A percentile compares a stretch with the other conserved stretches of the same genome.
Evolutionary conservation across 2,797 vertebrate species (phyloP).

Genomic region (Rhinoraja longicauda): DNA sequence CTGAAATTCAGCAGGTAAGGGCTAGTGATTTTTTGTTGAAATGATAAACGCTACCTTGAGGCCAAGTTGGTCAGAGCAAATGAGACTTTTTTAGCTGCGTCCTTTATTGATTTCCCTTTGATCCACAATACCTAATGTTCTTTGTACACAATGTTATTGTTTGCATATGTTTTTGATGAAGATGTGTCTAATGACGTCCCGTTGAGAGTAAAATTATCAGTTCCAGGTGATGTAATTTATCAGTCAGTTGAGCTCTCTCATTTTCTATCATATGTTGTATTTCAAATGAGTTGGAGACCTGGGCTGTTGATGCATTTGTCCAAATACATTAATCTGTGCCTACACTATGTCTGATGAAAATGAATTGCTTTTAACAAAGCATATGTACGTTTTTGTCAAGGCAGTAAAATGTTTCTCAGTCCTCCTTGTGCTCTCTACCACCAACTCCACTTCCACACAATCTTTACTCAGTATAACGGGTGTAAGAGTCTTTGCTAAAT

Average conservation of each 20-base stretch:
- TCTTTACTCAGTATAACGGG: neutral
- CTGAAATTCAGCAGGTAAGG: constrained; percentile 28
- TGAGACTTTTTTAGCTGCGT: neutral
- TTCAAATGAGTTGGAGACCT: neutral
- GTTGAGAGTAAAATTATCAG: constrained; percentile 22
- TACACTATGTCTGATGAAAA: neutral
- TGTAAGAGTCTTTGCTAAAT: neutral
- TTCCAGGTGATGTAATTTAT: constrained; percentile 22
- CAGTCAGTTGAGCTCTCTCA: constrained; percentile 17
- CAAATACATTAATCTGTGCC: constrained; percentile 30
- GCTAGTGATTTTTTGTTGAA: constrained; percentile 11
- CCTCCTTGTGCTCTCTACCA: too few species aligned
- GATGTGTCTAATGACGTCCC: neutral
- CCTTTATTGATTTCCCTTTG: constrained; percentile 33
- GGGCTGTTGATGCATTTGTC: neutral
- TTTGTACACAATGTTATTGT: constrained; percentile 7
- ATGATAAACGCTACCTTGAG: neutral
- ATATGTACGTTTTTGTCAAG: neutral
- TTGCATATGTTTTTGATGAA: constrained; percentile 34
- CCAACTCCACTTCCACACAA: neutral
- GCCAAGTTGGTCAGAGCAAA: neutral
- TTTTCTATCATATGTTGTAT: neutral
- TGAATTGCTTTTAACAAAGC: neutral
- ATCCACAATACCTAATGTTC: constrained; percentile 1
- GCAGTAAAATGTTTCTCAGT: neutral